Evolutionary conservation across 2,888 invertebrate species (phyloP).

Genomic region (Margaritifera margaritifera): DNA sequence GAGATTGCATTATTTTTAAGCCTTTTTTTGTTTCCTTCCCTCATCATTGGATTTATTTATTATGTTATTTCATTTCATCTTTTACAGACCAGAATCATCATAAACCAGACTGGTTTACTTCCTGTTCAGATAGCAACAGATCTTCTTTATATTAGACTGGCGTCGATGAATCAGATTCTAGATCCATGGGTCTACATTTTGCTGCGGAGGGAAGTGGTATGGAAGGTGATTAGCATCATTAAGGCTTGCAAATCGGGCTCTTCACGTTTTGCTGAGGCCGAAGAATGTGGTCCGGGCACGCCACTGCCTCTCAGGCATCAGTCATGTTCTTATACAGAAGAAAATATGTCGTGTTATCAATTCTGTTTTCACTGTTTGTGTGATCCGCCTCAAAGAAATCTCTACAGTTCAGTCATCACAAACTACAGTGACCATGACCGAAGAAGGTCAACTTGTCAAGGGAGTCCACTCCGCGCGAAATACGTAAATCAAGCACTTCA

Average conservation of each 20-base stretch:
- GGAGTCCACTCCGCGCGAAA: constrained; percentile 4
- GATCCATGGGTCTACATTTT: constrained; percentile 73
- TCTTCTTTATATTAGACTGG: constrained; percentile 64
- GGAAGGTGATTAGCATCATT: constrained; percentile 40
- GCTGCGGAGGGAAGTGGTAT: constrained; percentile 62
- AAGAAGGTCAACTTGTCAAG: constrained; percentile 5
- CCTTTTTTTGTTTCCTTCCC: too few species aligned
- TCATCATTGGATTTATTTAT: not conserved
- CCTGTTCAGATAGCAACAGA: constrained; percentile 46
- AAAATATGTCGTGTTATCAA: constrained; percentile 42
- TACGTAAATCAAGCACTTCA: too few species aligned
- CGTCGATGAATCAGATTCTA: constrained; percentile 70
- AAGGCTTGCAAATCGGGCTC: constrained; percentile 27
- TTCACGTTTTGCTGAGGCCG: constrained; percentile 6
- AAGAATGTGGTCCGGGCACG: constrained; percentile 8
- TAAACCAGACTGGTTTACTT: constrained; percentile 46
- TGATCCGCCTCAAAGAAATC: constrained; percentile 37
- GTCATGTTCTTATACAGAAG: constrained; percentile 17
- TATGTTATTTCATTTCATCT: not conserved
- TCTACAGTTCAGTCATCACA: constrained; percentile 11
- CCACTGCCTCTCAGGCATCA: constrained; percentile 6
- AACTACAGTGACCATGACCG: constrained; percentile 11
- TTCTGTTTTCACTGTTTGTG: constrained; percentile 56
- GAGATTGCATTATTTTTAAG: too few species aligned
- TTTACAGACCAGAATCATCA: constrained; percentile 44